Conservation (phyloP, 2,888 invertebrate species). For the Chymomyza caudatula region DNA sequence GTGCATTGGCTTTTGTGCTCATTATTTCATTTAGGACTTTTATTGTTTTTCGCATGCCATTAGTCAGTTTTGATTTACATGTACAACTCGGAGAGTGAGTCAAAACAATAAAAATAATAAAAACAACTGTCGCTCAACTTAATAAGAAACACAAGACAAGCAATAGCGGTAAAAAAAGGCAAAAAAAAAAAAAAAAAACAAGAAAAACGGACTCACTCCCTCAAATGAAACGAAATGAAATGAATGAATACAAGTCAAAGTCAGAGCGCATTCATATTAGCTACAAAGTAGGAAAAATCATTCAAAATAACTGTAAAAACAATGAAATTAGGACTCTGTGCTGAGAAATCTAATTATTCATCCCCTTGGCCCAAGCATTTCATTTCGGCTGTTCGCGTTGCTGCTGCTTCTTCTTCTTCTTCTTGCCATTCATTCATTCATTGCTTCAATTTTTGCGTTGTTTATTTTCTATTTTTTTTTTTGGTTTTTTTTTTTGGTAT, state of each 20-base stretch:
- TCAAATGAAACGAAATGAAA: constrained; percentile 21
- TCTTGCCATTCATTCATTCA: background rate
- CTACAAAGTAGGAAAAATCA: constrained; percentile 60
- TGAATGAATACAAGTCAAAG: constrained; percentile 22
- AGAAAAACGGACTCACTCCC: too few relatives aligned
- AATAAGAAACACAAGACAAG: constrained; percentile 56
- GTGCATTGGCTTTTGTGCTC: constrained; percentile 38
- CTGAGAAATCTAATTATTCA: constrained; percentile 77
- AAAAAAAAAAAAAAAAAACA: constrained; percentile 10
- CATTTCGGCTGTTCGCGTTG: constrained; percentile 19
- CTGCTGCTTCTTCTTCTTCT: constrained; percentile 21
- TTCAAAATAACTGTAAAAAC: constrained; percentile 75
- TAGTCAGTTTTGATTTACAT: constrained; percentile 73
- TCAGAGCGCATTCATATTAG: background rate
- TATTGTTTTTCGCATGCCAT: constrained; percentile 75
- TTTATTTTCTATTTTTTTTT: constrained; percentile 1
- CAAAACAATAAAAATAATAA: constrained; percentile 70
- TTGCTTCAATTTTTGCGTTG: background rate
- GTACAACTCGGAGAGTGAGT: constrained; percentile 10
- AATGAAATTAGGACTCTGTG: constrained; percentile 72
- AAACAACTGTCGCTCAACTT: constrained; percentile 74
- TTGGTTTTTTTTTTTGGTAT: background rate
- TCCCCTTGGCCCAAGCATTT: constrained; percentile 58
- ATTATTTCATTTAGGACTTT: constrained; percentile 71
- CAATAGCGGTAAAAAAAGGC: background rate